Percentiles rank a stretch among this genome's conserved stretches.
Evolutionary conservation across 2,113 vertebrate genomes (phyloP).

Genomic region (Phodopus roborovskii): DNA sequence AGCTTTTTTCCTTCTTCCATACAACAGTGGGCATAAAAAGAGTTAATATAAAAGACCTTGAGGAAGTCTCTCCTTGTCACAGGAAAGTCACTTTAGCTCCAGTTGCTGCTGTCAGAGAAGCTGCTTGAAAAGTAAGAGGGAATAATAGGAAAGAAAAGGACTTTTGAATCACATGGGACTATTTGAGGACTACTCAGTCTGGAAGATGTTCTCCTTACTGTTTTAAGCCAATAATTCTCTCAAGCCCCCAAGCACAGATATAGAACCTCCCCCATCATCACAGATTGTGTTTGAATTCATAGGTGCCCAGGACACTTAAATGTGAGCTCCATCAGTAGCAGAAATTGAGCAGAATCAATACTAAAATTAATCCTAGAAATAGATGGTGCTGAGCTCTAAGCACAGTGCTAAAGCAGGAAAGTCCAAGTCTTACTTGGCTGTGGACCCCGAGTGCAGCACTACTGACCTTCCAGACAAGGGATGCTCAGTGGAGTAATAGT

Average conservation of each 20-base stretch:
- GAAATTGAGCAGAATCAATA: background rate
- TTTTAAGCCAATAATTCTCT: constrained; percentile 38
- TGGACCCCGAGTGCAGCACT: background rate
- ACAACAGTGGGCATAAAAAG: background rate
- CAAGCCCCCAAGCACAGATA: constrained; percentile 27
- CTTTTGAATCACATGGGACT: constrained; percentile 47
- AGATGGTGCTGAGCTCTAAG: background rate
- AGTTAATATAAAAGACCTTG: constrained; percentile 65
- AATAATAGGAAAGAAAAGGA: constrained; percentile 64
- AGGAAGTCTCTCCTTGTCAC: constrained; percentile 36
- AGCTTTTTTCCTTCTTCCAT: background rate
- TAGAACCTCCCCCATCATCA: constrained; percentile 36
- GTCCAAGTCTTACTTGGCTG: too few relatives aligned
- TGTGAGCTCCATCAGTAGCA: background rate
- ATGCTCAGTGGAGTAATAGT: background rate
- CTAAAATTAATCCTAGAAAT: background rate
- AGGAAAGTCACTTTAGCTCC: constrained; percentile 57
- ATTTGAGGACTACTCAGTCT: constrained; percentile 52
- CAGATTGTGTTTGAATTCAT: background rate
- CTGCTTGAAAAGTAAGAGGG: constrained; percentile 51
- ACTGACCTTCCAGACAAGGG: background rate
- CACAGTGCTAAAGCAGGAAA: background rate
- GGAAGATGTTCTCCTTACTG: constrained; percentile 47
- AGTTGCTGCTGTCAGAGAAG: constrained; percentile 28
- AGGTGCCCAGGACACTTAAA: background rate